These are phyloP conservation scores for Zoanthus sociatus DNA, from an alignment of 92 coral and sea anemone species.

Conservation along the genomic window DNA sequence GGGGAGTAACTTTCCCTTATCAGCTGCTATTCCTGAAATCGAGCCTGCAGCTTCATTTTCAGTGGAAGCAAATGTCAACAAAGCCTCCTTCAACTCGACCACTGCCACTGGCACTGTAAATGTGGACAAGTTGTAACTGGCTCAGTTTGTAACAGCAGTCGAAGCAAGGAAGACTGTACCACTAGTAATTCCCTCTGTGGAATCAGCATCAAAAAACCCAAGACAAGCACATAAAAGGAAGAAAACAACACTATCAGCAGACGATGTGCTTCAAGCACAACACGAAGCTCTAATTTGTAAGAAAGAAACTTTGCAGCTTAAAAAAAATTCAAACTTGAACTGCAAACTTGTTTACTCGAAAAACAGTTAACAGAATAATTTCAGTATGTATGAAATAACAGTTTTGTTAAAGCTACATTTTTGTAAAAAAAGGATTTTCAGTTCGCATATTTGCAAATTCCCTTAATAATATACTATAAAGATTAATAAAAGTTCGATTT, in stretches of 20 bases:
- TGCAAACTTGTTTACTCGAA: no score
- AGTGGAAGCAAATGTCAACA: background rate
- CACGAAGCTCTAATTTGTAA: background rate
- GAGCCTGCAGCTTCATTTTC: constrained; percentile 8
- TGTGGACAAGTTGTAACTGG: background rate
- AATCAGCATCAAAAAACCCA: no score
- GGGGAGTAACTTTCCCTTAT: background rate
- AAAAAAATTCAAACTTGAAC: no score
- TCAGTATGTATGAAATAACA: no score
- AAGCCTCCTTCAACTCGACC: constrained; percentile 6
- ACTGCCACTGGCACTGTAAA: background rate
- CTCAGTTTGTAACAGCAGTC: background rate
- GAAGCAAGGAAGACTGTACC: background rate
- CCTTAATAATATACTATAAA: no score
- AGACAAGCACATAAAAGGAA: background rate
- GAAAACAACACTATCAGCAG: background rate
- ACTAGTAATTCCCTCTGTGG: background rate
- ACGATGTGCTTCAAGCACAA: constrained; percentile 3
- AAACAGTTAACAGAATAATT: no score
- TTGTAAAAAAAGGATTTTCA: no score
- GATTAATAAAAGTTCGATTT: no score
- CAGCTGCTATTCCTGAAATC: background rate
- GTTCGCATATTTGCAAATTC: no score
- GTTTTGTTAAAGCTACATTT: no score
- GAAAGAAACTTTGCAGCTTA: background rate